A percentile compares a stretch with the other conserved stretches of the same genome.
Evolutionary conservation across 2,113 vertebrate genomes (phyloP).

Genomic region (Epinephelus lanceolatus): DNA sequence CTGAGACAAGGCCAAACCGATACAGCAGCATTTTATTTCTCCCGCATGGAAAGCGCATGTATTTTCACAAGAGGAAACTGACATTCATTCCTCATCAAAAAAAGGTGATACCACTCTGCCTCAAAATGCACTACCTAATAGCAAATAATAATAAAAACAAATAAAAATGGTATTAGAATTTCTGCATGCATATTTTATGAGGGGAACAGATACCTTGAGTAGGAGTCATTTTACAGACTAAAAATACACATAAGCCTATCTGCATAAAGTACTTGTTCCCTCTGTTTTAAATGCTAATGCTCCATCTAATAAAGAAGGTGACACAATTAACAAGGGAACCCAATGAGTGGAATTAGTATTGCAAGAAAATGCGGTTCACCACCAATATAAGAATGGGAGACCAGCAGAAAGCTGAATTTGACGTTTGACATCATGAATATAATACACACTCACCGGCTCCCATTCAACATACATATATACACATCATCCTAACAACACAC

Average conservation of each 20-base stretch:
- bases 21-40: slow-evolving; percentile 22
- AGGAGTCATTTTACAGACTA: neutral
- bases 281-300: neutral
- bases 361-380: neutral
- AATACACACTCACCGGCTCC: slow-evolving; percentile 27
- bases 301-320: neutral
- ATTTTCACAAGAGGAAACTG: neutral
- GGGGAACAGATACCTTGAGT: neutral
- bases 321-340: neutral
- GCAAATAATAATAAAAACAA: neutral
- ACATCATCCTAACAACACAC: neutral
- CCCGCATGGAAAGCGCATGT: neutral
- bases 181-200: neutral
- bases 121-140: neutral
- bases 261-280: neutral
- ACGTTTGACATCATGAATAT: slow-evolving; percentile 17
- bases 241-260: neutral
- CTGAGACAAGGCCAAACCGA: slow-evolving; percentile 37
- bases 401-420: slow-evolving; percentile 7
- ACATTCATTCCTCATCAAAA: neutral
- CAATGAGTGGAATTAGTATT: too few species aligned
- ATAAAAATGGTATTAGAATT: neutral
- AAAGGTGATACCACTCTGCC: neutral
- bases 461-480: slow-evolving; percentile 38
- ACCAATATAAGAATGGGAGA: neutral